Percentiles rank a stretch among this genome's conserved stretches.
Conservation (phyloP, 2,797 vertebrate species). For the Calcarius lapponicus region DNA sequence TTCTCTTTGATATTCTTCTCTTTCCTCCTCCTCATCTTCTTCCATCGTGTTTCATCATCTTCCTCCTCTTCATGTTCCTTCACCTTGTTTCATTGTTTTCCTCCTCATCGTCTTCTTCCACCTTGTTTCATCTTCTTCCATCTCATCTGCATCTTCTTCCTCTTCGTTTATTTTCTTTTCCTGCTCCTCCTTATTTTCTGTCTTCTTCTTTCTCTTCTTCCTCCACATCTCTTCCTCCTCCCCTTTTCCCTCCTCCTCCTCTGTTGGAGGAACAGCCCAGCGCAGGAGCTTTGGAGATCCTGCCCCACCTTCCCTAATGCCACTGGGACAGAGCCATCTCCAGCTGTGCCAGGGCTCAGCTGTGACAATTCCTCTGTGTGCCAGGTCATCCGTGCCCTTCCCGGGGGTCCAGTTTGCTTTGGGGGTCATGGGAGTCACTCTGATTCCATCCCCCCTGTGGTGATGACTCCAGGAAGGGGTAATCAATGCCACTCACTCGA, state of each 20-base stretch:
- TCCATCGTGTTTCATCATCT: not conserved
- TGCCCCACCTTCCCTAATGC: not conserved
- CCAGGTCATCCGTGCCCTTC: accelerated
- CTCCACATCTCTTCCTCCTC: not conserved
- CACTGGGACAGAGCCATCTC: accelerated
- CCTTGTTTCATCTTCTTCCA: too few species aligned
- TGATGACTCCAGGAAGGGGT: too few species aligned
- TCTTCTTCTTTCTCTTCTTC: not conserved
- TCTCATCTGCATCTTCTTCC: accelerated
- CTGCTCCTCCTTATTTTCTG: not conserved
- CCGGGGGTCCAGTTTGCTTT: accelerated
- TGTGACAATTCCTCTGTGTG: not conserved
- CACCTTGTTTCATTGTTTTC: too few species aligned
- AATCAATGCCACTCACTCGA: too few species aligned
- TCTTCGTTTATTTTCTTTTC: not conserved
- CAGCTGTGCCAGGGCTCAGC: not conserved
- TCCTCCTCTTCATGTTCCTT: not conserved
- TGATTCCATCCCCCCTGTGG: accelerated
- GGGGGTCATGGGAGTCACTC: accelerated
- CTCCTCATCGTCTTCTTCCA: too few species aligned
- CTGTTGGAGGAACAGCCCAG: not conserved
- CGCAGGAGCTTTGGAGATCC: not conserved
- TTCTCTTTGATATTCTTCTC: not conserved
- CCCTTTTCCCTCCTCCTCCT: not conserved
- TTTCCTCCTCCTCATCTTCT: not conserved